Conservation (phyloP, 2,888 invertebrate genomes). For the Halictus quadricinctus region DNA sequence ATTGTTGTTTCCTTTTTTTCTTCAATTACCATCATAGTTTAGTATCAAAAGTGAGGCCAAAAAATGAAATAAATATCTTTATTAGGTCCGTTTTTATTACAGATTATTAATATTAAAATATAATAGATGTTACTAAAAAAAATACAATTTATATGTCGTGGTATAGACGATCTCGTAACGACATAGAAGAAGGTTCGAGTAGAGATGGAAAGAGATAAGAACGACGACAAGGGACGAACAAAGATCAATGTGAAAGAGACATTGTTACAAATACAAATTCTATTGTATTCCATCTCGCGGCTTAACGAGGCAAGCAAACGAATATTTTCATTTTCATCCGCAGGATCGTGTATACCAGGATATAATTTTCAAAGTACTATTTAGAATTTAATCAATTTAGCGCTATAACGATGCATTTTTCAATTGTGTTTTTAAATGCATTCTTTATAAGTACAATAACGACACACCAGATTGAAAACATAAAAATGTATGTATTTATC, state of each 20-base stretch:
- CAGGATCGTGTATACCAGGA: slow-evolving; percentile 69
- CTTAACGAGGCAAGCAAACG: slow-evolving; percentile 36
- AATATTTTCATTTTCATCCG: slow-evolving; percentile 53
- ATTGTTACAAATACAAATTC: slow-evolving; percentile 57
- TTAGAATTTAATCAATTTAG: slow-evolving; percentile 79
- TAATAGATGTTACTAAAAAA: slow-evolving; percentile 74
- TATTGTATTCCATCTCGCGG: slow-evolving; percentile 59
- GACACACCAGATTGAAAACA: slow-evolving; percentile 20
- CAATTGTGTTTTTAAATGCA: slow-evolving; percentile 70
- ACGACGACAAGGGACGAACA: neutral
- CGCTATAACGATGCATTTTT: slow-evolving; percentile 76
- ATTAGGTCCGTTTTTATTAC: slow-evolving; percentile 79
- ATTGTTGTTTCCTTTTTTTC: slow-evolving; percentile 64
- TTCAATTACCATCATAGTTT: slow-evolving; percentile 70
- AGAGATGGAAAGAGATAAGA: slow-evolving; percentile 8
- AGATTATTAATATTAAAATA: slow-evolving; percentile 76
- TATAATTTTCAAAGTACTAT: slow-evolving; percentile 75
- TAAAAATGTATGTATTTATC: slow-evolving; percentile 20
- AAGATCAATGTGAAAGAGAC: slow-evolving; percentile 18
- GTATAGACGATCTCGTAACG: slow-evolving; percentile 67
- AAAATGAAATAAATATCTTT: slow-evolving; percentile 76
- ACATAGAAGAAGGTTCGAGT: slow-evolving; percentile 18
- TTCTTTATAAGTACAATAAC: slow-evolving; percentile 70
- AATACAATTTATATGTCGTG: slow-evolving; percentile 73
- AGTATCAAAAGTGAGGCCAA: slow-evolving; percentile 77